Percentiles rank a stretch among this genome's conserved stretches.
Evolutionary conservation across 2,113 vertebrate genomes (phyloP).

Genomic region (Bolborhynchus lineola): DNA sequence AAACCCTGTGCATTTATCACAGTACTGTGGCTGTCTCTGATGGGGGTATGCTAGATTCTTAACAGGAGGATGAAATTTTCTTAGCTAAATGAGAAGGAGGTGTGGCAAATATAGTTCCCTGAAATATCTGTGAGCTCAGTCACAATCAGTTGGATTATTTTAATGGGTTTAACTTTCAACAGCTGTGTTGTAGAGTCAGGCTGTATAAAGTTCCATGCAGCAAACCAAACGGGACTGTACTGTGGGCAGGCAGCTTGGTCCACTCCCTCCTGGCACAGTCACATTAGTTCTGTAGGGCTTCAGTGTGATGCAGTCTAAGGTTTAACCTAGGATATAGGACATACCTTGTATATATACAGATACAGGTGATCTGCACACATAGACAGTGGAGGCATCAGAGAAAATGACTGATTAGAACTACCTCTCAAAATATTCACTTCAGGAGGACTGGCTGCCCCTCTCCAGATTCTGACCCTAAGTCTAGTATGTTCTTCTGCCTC

Average conservation of each 20-base stretch:
- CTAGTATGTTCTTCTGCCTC: background rate
- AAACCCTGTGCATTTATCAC: background rate
- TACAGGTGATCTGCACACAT: background rate
- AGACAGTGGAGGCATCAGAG: background rate
- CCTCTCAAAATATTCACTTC: background rate
- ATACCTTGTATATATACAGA: accelerated
- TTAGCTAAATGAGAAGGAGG: background rate
- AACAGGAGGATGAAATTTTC: background rate
- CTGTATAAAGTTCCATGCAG: background rate
- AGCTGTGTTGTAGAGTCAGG: background rate
- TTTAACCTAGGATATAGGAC: background rate
- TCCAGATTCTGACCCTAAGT: background rate
- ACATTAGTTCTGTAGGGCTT: background rate
- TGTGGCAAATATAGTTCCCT: background rate
- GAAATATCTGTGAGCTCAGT: background rate
- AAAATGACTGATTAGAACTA: background rate
- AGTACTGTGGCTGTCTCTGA: background rate
- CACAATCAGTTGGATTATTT: background rate
- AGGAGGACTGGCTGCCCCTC: background rate
- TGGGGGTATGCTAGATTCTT: background rate
- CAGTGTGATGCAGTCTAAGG: background rate
- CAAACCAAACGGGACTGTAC: background rate
- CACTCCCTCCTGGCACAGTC: background rate
- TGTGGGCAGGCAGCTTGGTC: background rate
- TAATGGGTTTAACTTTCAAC: background rate